Base-by-base conservation (phyloP, 1,140 invertebrate genomes). In the Pseudomyrmex concolor region DNA sequence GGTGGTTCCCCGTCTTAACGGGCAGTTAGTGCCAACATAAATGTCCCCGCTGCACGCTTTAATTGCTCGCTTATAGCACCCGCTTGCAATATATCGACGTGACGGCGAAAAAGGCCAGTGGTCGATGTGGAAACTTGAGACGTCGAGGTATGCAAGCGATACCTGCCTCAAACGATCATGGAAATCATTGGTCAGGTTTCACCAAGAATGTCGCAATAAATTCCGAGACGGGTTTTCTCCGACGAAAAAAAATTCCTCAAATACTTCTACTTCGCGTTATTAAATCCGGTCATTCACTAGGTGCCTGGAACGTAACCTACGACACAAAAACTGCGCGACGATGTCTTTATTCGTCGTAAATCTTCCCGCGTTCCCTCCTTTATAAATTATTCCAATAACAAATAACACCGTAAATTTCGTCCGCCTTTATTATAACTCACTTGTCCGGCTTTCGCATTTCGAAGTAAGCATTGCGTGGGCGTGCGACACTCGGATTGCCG, bases 1-100 rank as follows among this genome's bases (percentile, higher is more conserved):
- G 91, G 90, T 88, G 91, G 87, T 90, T 90, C 87, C 89, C 67
- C 88, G 87, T 92, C 92, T 93, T 92, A 93, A 93, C 89, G 91
- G 92, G 89, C 91, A 91, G 92, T 93, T 92, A 92, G 89, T 90
- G 90, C 86, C 81, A 85, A 90, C 92, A 90, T 92, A 91, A 93
- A 92, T 93, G 92, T 93, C 92, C 82, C 87, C 72, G 86, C 83
- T 80, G 88, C 77, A 90, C 82, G 88, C 90, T 92, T 92, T 93
- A 93, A 93, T 92, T 93, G 90, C 89, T 68, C 80, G 87, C 82
- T 89, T 90, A 90, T 91, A 88, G 89, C 89, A 67, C 70, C 34
- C 84, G 89, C 76, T 84, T 86, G 84, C 59, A 81, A 85, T 72
- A 63, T 64, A 82, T 60, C 74, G 55, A 78, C 19, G 74, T 34